phyloP scores from a whole-genome alignment of 2,797 vertebrate genomes.

The Cuniculus paca region DNA sequence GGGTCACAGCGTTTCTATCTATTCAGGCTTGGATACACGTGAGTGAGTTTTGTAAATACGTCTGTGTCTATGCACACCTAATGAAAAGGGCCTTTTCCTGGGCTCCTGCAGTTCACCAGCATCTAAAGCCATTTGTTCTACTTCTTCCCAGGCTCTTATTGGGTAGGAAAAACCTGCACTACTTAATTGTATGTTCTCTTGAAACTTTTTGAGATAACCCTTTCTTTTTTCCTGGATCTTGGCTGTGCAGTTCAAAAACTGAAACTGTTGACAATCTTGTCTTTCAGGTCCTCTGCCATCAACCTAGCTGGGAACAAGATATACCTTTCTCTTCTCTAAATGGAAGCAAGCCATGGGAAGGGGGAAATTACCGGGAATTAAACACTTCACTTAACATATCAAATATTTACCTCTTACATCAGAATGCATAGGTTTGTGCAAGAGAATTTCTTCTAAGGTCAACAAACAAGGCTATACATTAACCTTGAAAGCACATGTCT shows the following conservation, averaged over 20 bases:
- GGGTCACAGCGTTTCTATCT: background rate
- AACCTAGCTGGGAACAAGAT: background rate
- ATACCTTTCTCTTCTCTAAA: background rate
- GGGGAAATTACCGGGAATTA: constrained; percentile 12
- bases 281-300: background rate
- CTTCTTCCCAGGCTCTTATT: background rate
- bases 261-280: background rate
- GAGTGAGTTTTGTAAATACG: background rate
- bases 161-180: background rate
- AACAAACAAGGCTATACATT: background rate
- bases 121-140: background rate
- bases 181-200: background rate
- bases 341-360: background rate
- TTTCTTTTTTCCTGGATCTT: background rate
- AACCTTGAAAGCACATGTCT: constrained; percentile 17
- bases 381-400: background rate
- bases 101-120: background rate
- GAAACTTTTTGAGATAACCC: background rate
- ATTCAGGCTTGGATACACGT: background rate
- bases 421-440: background rate
- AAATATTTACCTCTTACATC: background rate
- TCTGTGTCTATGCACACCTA: background rate
- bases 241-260: constrained; percentile 38
- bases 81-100: background rate
- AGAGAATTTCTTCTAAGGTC: background rate